Evolutionary conservation across 2,888 invertebrate species (phyloP).

Genomic region (Parnassius smintheus): DNA sequence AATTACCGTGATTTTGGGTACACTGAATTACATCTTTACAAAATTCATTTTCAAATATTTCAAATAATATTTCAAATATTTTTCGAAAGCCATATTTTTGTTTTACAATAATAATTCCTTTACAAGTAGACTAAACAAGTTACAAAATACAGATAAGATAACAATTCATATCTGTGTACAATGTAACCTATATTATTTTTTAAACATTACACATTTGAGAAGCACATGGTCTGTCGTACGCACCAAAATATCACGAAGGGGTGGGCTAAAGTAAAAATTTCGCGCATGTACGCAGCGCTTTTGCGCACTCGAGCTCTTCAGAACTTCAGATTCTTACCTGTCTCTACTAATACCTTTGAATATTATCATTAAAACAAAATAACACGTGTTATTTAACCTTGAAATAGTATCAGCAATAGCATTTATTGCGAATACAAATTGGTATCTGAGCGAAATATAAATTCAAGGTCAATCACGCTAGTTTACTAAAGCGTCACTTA

Average conservation of each 20-base stretch:
- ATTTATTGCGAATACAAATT: not conserved
- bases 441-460: constrained; percentile 15
- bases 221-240: constrained; percentile 3
- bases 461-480: constrained; percentile 20
- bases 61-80: too few species aligned
- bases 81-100: too few species aligned
- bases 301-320: constrained; percentile 2
- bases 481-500: constrained; percentile 2
- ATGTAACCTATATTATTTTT: too few species aligned
- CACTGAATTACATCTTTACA: not conserved
- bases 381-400: constrained; percentile 11
- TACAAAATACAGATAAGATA: not conserved
- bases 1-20: constrained; percentile 9
- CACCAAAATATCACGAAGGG: constrained; percentile 5
- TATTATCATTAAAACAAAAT: not conserved
- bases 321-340: not conserved
- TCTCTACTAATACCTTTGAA: not conserved
- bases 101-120: too few species aligned
- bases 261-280: not conserved
- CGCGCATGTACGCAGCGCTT: constrained; percentile 15
- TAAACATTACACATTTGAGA: not conserved
- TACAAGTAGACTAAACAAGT: not conserved
- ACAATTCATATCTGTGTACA: not conserved
- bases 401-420: not conserved
- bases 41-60: not conserved